Evolutionary conservation across 1,140 invertebrate species (phyloP).

Genomic region (Arctopsyche grandis): DNA sequence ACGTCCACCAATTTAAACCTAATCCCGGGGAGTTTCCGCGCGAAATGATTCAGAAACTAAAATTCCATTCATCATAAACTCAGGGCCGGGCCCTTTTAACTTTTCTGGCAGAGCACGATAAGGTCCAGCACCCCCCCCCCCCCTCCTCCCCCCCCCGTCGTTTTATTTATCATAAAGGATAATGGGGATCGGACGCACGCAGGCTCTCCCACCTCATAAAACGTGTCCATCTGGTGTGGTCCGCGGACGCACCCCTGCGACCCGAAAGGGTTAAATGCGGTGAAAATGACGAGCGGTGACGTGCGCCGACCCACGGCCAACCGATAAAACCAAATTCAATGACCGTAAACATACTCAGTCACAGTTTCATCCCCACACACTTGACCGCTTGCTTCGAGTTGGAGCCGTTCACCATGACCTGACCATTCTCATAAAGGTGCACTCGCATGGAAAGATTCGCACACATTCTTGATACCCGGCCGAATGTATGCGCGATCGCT

Average conservation of each 20-base stretch:
- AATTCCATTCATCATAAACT: not conserved
- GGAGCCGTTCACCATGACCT: too few relatives aligned
- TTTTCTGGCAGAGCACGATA: not conserved
- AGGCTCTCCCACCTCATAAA: too few relatives aligned
- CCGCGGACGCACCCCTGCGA: not conserved
- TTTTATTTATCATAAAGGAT: conserved; percentile 6
- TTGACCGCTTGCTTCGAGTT: too few relatives aligned
- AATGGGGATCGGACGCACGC: not conserved
- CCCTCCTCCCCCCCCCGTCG: not conserved
- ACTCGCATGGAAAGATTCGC: too few relatives aligned
- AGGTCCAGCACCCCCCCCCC: not conserved
- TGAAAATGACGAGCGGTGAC: conserved; percentile 11
- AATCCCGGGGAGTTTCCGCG: too few relatives aligned
- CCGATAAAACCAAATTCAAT: not conserved
- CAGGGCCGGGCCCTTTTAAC: not conserved
- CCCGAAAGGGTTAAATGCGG: conserved; percentile 15
- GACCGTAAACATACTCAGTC: not conserved
- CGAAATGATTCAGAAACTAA: too few relatives aligned
- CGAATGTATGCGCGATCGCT: too few relatives aligned
- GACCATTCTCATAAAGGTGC: too few relatives aligned
- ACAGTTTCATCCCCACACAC: too few relatives aligned
- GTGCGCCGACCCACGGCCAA: not conserved
- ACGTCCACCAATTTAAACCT: not conserved
- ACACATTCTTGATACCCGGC: too few relatives aligned
- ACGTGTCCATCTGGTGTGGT: not conserved